A percentile compares a stretch with the other conserved stretches of the same genome.
Conservation (phyloP, 1,140 invertebrate species). For the Bombus waltoni region DNA sequence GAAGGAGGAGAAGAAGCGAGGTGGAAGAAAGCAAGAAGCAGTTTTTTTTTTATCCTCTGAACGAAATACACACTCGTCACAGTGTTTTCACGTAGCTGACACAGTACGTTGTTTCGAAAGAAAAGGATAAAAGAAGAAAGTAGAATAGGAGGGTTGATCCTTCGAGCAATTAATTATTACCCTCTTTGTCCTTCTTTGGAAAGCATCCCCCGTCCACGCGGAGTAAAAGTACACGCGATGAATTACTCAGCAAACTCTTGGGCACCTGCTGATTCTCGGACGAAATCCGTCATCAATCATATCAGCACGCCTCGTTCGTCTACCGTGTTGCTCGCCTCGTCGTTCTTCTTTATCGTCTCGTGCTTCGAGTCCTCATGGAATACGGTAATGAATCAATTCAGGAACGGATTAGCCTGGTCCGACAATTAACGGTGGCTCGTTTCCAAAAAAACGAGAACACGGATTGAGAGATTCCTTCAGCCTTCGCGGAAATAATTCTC, state of each 20-base stretch:
- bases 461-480: background rate
- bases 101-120: background rate
- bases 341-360: constrained; percentile 24
- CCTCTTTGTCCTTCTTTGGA: constrained; percentile 32
- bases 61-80: constrained; percentile 4
- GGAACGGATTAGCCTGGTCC: constrained; percentile 9
- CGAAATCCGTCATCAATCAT: constrained; percentile 66
- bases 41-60: background rate
- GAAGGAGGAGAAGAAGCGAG: background rate
- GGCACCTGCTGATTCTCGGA: constrained; percentile 66
- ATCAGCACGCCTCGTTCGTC: constrained; percentile 60
- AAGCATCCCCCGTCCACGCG: constrained; percentile 5
- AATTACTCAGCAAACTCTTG: constrained; percentile 62
- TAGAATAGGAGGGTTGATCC: constrained; percentile 17
- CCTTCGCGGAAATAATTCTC: background rate
- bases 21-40: background rate
- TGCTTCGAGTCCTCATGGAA: constrained; percentile 8
- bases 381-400: constrained; percentile 49
- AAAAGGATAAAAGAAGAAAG: background rate
- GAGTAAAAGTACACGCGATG: constrained; percentile 60
- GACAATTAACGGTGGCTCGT: background rate
- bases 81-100: constrained; percentile 6
- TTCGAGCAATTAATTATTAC: constrained; percentile 44
- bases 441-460: background rate
- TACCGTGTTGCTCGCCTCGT: constrained; percentile 13